Base-by-base conservation (phyloP, 2,113 vertebrate genomes). In the Passer domesticus region DNA sequence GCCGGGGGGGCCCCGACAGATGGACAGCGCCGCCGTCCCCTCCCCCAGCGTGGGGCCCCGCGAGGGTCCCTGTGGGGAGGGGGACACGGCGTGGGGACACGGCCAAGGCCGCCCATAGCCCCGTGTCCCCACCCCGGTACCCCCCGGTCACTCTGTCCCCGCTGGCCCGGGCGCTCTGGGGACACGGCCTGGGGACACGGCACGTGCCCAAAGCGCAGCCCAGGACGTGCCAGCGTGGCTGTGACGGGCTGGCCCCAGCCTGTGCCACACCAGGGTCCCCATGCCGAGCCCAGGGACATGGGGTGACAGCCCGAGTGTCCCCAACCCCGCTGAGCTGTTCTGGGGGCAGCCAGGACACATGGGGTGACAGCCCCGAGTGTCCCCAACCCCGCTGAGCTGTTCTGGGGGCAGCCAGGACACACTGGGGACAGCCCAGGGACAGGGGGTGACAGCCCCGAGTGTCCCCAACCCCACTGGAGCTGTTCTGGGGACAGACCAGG, bases 1-100 rank as follows among this genome's bases (percentile, higher is more conserved):
- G 82, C 56, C 33, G n/a, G 90, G 73, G 81, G 78, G 87, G 35
- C 41, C 69, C 83, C 11, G 43, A 82, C 87, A 78, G 95, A 86
- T 75, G 95, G 93, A 87, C 14, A 28, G 56, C 10, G 9, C 1
- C 1, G 53, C 74, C 27, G 1, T 53, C 78, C 69, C 91, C 70
- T 85, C 72, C 81, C 91, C 72, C 77, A 35, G 84, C 88, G 17
- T 6, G 22, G 30, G 85, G 76, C 83, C 83, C 74, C 5, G 11
- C 2, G 1, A 55, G 84, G 44, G 80, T 82, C 88, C 41, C 89
- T 4, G 56, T 7, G 72, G 60, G 63, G 83, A 67, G 9, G 52
- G 76, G 79, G 83, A 63, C 19, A 3, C 35, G 20, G 91, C 44
- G 39, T 41, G 39, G 39, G 39, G 15, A 50, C 60, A 62, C 39